Evolutionary conservation across 2,797 vertebrate species (phyloP).

Genomic region (Anguilla pacifica): DNA sequence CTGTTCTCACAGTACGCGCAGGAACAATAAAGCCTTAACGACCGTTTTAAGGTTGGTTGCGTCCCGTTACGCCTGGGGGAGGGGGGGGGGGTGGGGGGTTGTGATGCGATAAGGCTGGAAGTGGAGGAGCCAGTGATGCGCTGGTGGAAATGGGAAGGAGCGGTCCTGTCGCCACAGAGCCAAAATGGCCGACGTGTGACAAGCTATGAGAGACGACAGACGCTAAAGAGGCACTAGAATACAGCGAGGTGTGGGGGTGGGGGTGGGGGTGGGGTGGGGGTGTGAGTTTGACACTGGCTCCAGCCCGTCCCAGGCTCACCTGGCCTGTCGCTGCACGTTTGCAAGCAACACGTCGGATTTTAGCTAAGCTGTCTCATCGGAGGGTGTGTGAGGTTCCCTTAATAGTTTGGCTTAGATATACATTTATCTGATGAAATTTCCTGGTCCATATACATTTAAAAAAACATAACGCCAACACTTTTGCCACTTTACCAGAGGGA

Average conservation of each 20-base stretch:
- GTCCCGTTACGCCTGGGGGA: slow-evolving; percentile 47
- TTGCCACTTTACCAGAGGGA: too few relatives aligned
- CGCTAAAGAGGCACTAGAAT: slow-evolving; percentile 55
- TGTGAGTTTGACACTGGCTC: too few relatives aligned
- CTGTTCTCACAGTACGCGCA: slow-evolving; percentile 63
- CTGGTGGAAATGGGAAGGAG: not conserved
- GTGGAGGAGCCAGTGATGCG: slow-evolving; percentile 45
- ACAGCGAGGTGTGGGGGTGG: not conserved
- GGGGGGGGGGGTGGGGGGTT: slow-evolving; percentile 50
- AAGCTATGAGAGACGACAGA: slow-evolving; percentile 60
- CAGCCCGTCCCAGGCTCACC: not conserved
- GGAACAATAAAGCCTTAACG: slow-evolving; percentile 75
- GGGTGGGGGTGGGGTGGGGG: not conserved
- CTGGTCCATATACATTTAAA: too few relatives aligned
- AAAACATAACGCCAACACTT: too few relatives aligned
- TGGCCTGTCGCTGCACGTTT: not conserved
- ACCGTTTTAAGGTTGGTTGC: slow-evolving; percentile 68
- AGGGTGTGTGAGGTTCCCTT: too few relatives aligned
- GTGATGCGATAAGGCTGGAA: slow-evolving; percentile 53
- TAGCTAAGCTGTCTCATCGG: too few relatives aligned
- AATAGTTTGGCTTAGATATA: too few relatives aligned
- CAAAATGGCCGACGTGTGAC: slow-evolving; percentile 34
- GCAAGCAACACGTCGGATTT: too few relatives aligned
- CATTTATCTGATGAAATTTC: too few relatives aligned
- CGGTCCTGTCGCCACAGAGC: slow-evolving; percentile 54